These are phyloP conservation scores for Irena cyanogastra DNA, from an alignment of 2,113 vertebrate species.

Conservation along the genomic window DNA sequence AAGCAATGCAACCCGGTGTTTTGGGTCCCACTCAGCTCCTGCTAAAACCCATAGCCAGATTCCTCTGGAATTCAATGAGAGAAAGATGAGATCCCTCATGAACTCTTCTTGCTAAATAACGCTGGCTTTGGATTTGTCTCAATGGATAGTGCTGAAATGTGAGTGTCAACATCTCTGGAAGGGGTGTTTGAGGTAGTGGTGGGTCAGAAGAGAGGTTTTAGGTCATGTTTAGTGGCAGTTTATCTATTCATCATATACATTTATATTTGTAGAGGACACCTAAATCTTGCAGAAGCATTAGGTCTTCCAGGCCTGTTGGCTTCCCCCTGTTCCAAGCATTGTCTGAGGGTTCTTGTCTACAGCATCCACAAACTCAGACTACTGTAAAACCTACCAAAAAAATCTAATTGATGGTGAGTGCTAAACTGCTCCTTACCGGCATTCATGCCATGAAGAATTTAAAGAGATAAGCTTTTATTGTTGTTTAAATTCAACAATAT, in stretches of 20 bases:
- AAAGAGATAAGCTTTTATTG: not conserved
- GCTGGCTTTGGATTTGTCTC: not conserved
- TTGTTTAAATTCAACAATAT: not conserved
- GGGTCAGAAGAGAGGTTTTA: not conserved
- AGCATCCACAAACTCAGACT: not conserved
- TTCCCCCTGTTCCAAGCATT: not conserved
- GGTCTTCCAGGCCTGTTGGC: not conserved
- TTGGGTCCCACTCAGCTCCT: not conserved
- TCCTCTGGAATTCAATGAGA: not conserved
- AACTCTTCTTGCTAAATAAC: not conserved
- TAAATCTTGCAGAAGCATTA: not conserved
- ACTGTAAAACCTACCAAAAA: not conserved
- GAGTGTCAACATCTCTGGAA: not conserved
- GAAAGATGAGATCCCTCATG: not conserved
- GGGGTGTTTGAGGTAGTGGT: not conserved
- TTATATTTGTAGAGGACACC: not conserved
- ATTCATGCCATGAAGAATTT: not conserved
- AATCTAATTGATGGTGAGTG: not conserved
- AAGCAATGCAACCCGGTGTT: not conserved
- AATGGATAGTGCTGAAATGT: not conserved
- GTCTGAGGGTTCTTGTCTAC: not conserved
- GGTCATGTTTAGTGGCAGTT: not conserved
- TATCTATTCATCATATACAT: not conserved
- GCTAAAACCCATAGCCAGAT: not conserved
- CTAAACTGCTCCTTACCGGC: not conserved